Evolutionary conservation across 2,113 vertebrate genomes (phyloP).

Genomic region (Etheostoma cragini): DNA sequence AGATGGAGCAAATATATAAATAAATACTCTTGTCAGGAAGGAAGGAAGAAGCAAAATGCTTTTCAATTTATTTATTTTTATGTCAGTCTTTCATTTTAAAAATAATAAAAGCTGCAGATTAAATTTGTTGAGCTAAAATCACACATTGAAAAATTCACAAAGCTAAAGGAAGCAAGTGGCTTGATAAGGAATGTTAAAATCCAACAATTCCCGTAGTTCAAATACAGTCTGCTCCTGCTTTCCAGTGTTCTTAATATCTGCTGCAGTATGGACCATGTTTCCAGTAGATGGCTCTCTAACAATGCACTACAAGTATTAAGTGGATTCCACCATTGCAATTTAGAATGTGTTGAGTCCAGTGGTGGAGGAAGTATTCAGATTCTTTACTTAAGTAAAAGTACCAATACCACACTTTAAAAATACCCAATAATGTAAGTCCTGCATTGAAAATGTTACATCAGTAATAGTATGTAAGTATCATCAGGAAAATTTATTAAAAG

Average conservation of each 20-base stretch:
- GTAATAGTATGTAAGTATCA: no score
- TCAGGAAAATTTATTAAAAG: no score
- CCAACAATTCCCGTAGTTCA: background rate
- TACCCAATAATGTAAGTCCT: no score
- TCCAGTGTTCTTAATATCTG: background rate
- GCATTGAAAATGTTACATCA: no score
- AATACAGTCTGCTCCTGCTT: background rate
- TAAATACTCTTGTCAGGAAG: no score
- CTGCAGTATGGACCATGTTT: constrained; percentile 32
- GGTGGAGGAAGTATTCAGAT: no score
- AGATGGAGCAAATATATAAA: no score
- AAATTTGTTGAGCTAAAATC: background rate
- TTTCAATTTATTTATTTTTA: no score
- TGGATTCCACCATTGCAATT: constrained; percentile 1
- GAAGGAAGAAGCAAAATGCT: no score
- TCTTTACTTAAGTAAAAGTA: no score
- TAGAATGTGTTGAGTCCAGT: background rate
- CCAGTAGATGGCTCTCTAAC: constrained; percentile 76
- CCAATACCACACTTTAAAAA: no score
- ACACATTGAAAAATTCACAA: background rate
- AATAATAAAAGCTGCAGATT: background rate
- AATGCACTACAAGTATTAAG: constrained; percentile 22
- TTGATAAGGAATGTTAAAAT: background rate
- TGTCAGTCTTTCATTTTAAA: no score
- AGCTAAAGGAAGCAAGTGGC: background rate